Evolutionary conservation across 35 echinoderm and acorn worm species (phyloP).

Genomic region (Patiria miniata): DNA sequence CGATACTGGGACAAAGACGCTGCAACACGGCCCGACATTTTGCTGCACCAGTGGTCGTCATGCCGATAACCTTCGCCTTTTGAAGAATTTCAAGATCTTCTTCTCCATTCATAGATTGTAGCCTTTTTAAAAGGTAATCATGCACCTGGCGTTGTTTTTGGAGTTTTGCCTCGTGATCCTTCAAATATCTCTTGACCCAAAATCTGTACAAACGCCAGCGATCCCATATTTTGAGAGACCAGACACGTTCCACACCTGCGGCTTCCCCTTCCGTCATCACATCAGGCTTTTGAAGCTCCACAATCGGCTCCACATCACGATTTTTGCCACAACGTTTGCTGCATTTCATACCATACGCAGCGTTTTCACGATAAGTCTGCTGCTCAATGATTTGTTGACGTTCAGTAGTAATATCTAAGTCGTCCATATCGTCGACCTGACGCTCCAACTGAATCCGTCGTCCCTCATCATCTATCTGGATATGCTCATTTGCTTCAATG

Average conservation of each 20-base stretch:
- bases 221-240: slow-evolving; percentile 29
- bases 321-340: background rate
- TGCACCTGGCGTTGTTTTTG: background rate
- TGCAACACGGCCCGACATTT: slow-evolving; percentile 70
- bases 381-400: background rate
- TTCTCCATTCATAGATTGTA: slow-evolving; percentile 36
- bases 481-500: background rate
- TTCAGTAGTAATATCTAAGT: background rate
- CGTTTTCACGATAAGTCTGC: background rate
- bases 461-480: slow-evolving; percentile 35
- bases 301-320: background rate
- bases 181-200: slow-evolving; percentile 44
- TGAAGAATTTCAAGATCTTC: slow-evolving; percentile 67
- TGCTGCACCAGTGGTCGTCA: slow-evolving; percentile 93
- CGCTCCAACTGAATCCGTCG: slow-evolving; percentile 23
- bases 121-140: slow-evolving; percentile 13
- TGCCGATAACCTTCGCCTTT: slow-evolving; percentile 65
- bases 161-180: slow-evolving; percentile 29
- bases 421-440: background rate
- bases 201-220: slow-evolving; percentile 72
- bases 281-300: background rate
- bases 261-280: slow-evolving; percentile 40
- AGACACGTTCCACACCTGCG: slow-evolving; percentile 37
- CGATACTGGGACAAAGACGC: slow-evolving; percentile 65
- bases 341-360: background rate